Evolutionary conservation across 2,888 invertebrate genomes (phyloP).

Genomic region (Julus scanicus): DNA sequence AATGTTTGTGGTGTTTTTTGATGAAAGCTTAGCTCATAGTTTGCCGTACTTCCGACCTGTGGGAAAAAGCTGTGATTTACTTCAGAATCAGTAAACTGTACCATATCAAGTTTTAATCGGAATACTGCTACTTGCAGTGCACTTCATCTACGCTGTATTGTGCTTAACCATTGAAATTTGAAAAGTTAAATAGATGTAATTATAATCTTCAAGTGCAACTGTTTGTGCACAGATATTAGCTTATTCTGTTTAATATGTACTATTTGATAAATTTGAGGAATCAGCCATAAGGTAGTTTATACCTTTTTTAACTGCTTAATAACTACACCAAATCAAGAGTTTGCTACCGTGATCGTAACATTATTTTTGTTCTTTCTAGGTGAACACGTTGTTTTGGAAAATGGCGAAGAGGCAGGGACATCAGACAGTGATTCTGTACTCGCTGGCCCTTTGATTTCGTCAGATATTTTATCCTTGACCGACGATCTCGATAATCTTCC

Average conservation of each 20-base stretch:
- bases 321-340: neutral
- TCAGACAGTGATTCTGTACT: constrained; percentile 49
- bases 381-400: constrained; percentile 53
- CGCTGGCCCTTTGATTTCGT: constrained; percentile 48
- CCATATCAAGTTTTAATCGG: neutral
- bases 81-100: neutral
- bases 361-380: constrained; percentile 32
- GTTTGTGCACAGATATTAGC: no score
- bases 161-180: neutral
- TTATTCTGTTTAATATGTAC: no score
- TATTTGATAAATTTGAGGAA: neutral
- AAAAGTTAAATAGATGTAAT: neutral
- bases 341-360: neutral
- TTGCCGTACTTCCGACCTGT: constrained; percentile 1
- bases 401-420: constrained; percentile 31
- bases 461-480: constrained; percentile 44
- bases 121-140: neutral
- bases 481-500: constrained; percentile 52
- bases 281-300: neutral
- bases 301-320: neutral
- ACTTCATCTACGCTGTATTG: neutral
- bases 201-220: no score
- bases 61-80: neutral
- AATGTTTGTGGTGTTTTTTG: constrained; percentile 44
- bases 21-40: neutral